A percentile compares a stretch with the other conserved stretches of the same genome.
Conservation (phyloP, 2,888 invertebrate species). For the Hyposoter dolosus region DNA sequence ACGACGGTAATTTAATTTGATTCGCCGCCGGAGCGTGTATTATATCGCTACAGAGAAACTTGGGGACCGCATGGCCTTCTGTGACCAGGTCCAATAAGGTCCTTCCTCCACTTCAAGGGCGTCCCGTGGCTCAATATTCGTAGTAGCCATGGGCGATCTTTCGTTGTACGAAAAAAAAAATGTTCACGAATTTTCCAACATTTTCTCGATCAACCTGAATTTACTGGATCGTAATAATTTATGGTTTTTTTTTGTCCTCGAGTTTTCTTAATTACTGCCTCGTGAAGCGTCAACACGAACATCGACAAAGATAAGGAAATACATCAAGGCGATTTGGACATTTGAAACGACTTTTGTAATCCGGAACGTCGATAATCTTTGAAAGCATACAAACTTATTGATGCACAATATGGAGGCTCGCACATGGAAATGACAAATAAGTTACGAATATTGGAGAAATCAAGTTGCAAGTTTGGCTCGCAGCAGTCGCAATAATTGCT, state of each 20-base stretch:
- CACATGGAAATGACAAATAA: conserved; percentile 33
- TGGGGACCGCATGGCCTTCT: conserved; percentile 30
- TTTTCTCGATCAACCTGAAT: neutral
- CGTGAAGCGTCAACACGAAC: neutral
- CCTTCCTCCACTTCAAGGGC: conserved; percentile 8
- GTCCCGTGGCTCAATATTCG: conserved; percentile 1
- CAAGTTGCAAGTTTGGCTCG: conserved; percentile 65
- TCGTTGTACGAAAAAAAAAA: neutral
- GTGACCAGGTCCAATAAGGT: conserved; percentile 14
- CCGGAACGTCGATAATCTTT: conserved; percentile 8
- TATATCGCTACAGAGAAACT: conserved; percentile 29
- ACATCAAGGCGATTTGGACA: neutral
- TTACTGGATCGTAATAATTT: neutral
- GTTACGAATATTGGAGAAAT: conserved; percentile 63
- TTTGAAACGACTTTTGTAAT: neutral
- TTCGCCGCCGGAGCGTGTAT: conserved; percentile 22
- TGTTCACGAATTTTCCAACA: too few relatives aligned
- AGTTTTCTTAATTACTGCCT: neutral
- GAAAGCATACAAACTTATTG: conserved; percentile 21
- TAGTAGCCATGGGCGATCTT: neutral
- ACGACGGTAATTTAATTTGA: conserved; percentile 38
- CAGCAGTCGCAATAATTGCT: conserved; percentile 73
- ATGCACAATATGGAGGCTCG: neutral
- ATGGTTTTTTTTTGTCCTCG: neutral
- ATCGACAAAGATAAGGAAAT: neutral